Evolutionary conservation across 2,113 vertebrate species (phyloP).

Genomic region (Regulus satrapa): DNA sequence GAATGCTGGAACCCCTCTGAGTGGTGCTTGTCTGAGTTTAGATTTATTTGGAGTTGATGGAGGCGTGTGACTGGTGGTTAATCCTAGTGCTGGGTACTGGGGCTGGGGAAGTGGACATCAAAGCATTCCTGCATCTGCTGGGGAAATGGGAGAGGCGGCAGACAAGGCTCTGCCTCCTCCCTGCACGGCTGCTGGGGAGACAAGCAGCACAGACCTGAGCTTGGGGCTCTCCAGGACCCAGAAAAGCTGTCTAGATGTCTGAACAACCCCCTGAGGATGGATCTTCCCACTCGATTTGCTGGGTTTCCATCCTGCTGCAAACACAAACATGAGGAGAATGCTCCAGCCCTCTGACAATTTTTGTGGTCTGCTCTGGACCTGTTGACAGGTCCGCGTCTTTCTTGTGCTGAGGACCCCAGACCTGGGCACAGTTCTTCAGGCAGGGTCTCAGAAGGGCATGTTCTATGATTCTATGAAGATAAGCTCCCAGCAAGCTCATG

Average conservation of each 20-base stretch:
- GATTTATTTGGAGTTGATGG: neutral
- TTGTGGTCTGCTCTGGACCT: neutral
- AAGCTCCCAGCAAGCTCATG: neutral
- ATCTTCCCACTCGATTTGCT: neutral
- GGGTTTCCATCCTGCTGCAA: neutral
- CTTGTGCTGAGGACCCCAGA: neutral
- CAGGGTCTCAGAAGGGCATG: neutral
- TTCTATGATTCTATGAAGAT: neutral
- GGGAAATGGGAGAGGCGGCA: neutral
- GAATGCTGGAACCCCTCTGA: neutral
- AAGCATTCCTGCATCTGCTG: slow-evolving; percentile 30
- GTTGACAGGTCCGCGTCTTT: neutral
- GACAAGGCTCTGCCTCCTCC: neutral
- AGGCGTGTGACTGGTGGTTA: neutral
- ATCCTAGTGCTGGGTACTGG: neutral
- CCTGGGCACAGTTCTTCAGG: neutral
- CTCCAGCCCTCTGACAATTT: neutral
- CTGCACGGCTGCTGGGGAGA: fast-evolving
- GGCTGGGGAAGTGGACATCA: neutral
- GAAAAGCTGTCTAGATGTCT: neutral
- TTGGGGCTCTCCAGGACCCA: neutral
- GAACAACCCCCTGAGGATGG: neutral
- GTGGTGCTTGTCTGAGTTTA: neutral
- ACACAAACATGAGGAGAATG: neutral
- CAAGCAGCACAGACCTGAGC: fast-evolving